These are phyloP conservation scores for Chloroceryle inda DNA, from an alignment of 2,797 vertebrate genomes.

Conservation along the genomic window DNA sequence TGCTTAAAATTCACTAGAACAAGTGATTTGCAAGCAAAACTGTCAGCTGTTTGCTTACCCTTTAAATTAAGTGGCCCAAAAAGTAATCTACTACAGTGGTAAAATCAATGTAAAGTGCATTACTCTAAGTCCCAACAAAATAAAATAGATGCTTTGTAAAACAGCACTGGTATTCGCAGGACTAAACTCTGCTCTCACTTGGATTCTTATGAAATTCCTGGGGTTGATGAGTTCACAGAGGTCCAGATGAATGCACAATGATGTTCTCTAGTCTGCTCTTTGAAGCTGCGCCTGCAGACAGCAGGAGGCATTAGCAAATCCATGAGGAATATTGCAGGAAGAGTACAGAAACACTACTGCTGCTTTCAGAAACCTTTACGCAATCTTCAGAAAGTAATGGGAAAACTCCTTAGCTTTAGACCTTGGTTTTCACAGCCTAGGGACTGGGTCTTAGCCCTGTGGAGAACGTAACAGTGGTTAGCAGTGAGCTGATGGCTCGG, in stretches of 20 bases:
- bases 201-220: not conserved
- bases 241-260: not conserved
- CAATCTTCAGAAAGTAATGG: not conserved
- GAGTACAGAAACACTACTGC: not conserved
- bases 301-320: slow-evolving; percentile 17
- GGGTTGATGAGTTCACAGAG: not conserved
- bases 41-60: slow-evolving; percentile 80
- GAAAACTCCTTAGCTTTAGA: not conserved
- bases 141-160: slow-evolving; percentile 13
- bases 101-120: slow-evolving; percentile 73
- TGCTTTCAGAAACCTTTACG: not conserved
- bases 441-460: not conserved
- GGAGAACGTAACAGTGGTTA: not conserved
- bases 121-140: slow-evolving; percentile 55
- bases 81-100: slow-evolving; percentile 61
- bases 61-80: slow-evolving; percentile 62
- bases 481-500: not conserved
- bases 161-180: not conserved
- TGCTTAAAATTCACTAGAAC: slow-evolving; percentile 74
- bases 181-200: not conserved
- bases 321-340: not conserved
- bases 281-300: not conserved
- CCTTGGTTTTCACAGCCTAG: not conserved
- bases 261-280: not conserved
- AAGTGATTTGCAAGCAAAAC: slow-evolving; percentile 79